Evolutionary conservation across 2,113 vertebrate genomes (phyloP), one percentile per base, ranked within the genome.

Genomic region (Mixornis gularis): DNA sequence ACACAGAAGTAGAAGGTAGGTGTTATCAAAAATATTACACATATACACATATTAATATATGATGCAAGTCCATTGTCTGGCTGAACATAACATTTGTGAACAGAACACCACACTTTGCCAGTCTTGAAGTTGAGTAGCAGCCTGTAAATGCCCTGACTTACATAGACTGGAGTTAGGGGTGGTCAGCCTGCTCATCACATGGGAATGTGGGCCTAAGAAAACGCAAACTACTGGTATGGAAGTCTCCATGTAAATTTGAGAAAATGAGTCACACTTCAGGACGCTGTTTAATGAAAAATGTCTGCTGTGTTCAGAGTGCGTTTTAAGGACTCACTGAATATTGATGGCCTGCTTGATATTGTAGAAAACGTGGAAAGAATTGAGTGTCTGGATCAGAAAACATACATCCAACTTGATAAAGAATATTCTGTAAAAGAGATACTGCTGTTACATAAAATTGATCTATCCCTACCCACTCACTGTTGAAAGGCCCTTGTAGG

Each of bases 1-100:
- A 97, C 65, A 51, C 56, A 66, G 97, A 98, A 92, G 53, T 82
- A 62, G 97, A 96, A 97, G 97, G 97, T 97, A 94, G 92, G 79
- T 90, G 32, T 96, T 91, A 64, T 7, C 20, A 79, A 60, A 81
- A 79, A 29, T 20, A 20, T 20, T 30, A 1, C 13, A 9, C 24
- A 15, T n/a, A 16, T 29, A 44, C 43, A 25, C 16, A 25, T 20
- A 22, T 10, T 53, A 48, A 26, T 53, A 10, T 22, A 9, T 26
- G 4, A 24, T 48, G 21, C 22, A 44, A 55, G 38, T 63, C 30
- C 15, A 40, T 3, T 27, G 21, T 86, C 60, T 81, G 65, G 3
- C 52, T 92, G 56, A 74, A 41, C 8, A 13, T 30, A 64, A 18
- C 8, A 7, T 90, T 63, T 81, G 4, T 48, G 49, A 34, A 4